A percentile compares a stretch with the other conserved stretches of the same genome.
phyloP scores from a whole-genome alignment of 2,797 vertebrate genomes.

The Fratercula arctica region DNA sequence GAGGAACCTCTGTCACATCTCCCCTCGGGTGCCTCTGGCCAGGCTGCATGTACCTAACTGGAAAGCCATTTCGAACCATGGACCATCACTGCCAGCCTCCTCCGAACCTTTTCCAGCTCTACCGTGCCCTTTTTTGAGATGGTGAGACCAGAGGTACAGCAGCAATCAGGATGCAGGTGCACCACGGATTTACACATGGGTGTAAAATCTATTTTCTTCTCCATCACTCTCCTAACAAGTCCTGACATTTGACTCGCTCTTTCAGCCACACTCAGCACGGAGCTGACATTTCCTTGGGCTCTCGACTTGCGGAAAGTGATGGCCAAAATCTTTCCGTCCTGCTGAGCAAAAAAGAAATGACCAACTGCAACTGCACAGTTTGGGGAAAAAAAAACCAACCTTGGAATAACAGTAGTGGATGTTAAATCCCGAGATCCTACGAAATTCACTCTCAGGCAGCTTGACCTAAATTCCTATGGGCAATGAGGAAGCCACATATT shows the following conservation, averaged over 20 bases:
- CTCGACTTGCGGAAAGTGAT: background rate
- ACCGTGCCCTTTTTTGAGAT: background rate
- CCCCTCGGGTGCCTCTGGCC: background rate
- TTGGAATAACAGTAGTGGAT: background rate
- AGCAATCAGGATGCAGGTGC: background rate
- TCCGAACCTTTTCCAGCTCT: background rate
- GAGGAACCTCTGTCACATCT: background rate
- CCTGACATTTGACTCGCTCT: background rate
- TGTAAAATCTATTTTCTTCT: background rate
- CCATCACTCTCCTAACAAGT: background rate
- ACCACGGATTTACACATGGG: background rate
- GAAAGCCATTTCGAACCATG: background rate
- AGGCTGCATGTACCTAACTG: background rate
- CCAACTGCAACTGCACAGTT: background rate
- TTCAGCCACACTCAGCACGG: background rate
- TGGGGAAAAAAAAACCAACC: background rate
- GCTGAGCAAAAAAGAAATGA: background rate
- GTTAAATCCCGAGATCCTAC: background rate
- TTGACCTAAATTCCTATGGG: slow-evolving; percentile 63
- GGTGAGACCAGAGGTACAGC: background rate
- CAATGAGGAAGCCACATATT: slow-evolving; percentile 28
- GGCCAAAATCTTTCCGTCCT: background rate
- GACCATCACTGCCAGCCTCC: background rate
- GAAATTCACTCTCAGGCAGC: background rate
- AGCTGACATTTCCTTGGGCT: slow-evolving; percentile 1